phyloP scores from a whole-genome alignment of 2,888 invertebrate species.

The Seira sanloemensis region DNA sequence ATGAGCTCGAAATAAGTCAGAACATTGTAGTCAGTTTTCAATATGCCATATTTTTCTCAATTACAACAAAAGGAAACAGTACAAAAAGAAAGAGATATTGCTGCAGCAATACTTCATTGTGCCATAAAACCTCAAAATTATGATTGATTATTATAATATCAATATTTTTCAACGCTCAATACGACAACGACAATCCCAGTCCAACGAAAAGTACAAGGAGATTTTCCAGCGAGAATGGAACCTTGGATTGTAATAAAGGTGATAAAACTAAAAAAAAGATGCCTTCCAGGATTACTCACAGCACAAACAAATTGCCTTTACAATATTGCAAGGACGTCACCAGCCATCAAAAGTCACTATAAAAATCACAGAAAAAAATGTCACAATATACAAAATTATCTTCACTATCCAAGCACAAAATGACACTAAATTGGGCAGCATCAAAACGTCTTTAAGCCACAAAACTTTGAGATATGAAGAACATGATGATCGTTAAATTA shows the following conservation, averaged over 20 bases:
- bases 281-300: not conserved
- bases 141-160: too few relatives aligned
- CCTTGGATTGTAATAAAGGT: too few relatives aligned
- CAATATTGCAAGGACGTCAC: not conserved
- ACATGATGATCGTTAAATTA: too few relatives aligned
- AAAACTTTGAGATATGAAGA: not conserved
- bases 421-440: not conserved
- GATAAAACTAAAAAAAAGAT: not conserved
- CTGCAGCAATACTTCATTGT: not conserved
- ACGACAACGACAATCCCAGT: not conserved
- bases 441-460: not conserved
- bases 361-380: not conserved
- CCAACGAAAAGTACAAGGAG: too few relatives aligned
- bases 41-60: constrained; percentile 34
- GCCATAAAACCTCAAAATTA: not conserved
- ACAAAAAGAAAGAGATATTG: not conserved
- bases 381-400: not conserved
- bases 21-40: constrained; percentile 37
- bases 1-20: constrained; percentile 34
- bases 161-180: not conserved
- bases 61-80: constrained; percentile 15
- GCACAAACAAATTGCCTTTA: not conserved
- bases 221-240: too few relatives aligned
- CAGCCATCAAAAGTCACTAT: not conserved
- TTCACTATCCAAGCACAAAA: not conserved